These are phyloP conservation scores for Megathymus violae DNA, from an alignment of 1,140 invertebrate species.

Conservation along the genomic window DNA sequence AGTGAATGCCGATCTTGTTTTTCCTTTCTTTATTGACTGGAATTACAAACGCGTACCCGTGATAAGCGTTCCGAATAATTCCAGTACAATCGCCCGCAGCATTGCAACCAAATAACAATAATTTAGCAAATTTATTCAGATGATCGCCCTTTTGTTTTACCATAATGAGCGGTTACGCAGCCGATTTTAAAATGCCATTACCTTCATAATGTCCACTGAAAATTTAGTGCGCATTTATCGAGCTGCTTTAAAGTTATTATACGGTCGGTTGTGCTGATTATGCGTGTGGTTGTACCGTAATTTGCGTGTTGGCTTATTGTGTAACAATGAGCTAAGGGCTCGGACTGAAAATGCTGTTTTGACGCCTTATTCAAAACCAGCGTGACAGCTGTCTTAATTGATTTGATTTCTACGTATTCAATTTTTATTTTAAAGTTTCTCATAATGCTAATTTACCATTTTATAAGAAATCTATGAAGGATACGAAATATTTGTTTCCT, in stretches of 20 bases:
- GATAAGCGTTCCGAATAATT: conserved; percentile 45
- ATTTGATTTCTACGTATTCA: too few relatives aligned
- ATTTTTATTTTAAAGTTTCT: too few relatives aligned
- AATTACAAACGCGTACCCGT: conserved; percentile 20
- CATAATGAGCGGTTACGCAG: conserved; percentile 57
- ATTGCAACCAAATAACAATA: conserved; percentile 62
- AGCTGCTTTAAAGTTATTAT: conserved; percentile 37
- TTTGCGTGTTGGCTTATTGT: conserved; percentile 44
- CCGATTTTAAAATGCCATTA: conserved; percentile 63
- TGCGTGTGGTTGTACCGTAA: conserved; percentile 37
- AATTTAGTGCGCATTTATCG: conserved; percentile 41
- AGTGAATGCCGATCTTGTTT: conserved; percentile 16
- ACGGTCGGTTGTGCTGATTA: conserved; percentile 32
- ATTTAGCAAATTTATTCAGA: conserved; percentile 70
- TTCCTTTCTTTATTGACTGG: conserved; percentile 21
- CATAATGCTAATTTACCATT: too few relatives aligned
- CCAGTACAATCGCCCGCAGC: conserved; percentile 50
- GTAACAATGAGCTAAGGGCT: conserved; percentile 37
- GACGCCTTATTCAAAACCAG: not conserved
- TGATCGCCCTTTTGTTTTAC: conserved; percentile 59
- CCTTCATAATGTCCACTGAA: conserved; percentile 48
- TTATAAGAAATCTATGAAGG: too few relatives aligned
- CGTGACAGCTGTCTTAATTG: too few relatives aligned
- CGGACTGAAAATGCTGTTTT: not conserved
- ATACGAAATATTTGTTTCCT: too few relatives aligned